A percentile compares a stretch with the other conserved stretches of the same genome.
Evolutionary conservation across 2,888 invertebrate species (phyloP).

Genomic region (Acanthosepion esculentum): DNA sequence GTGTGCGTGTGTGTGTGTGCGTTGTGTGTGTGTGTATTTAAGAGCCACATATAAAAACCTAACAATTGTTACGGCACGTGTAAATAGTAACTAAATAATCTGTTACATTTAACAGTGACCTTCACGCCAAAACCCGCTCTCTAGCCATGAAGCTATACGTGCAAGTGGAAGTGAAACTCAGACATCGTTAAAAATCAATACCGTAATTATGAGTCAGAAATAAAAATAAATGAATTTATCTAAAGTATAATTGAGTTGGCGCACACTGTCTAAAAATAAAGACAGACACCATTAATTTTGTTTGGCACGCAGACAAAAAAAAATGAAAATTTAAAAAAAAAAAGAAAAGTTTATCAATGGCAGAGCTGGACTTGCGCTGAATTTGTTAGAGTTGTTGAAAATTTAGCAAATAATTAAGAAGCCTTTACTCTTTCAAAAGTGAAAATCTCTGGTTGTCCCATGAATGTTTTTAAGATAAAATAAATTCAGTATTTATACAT

Average conservation of each 20-base stretch:
- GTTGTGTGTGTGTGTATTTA: too few species aligned
- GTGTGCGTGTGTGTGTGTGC: too few species aligned
- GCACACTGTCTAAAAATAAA: slow-evolving; percentile 18
- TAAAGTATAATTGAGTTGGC: slow-evolving; percentile 33
- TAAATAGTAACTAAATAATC: too few species aligned
- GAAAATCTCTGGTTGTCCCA: background rate
- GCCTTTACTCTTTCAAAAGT: background rate
- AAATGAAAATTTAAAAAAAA: background rate
- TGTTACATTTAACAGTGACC: background rate
- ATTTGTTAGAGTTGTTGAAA: background rate
- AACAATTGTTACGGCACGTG: too few species aligned
- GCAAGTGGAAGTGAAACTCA: background rate
- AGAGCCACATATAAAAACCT: too few species aligned
- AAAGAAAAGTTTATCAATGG: background rate
- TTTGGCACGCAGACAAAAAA: background rate
- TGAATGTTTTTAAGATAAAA: background rate
- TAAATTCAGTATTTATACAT: background rate
- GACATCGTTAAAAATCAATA: slow-evolving; percentile 33
- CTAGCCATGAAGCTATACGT: background rate
- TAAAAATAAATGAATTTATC: slow-evolving; percentile 33
- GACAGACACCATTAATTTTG: background rate
- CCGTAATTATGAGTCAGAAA: background rate
- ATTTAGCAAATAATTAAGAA: slow-evolving; percentile 14
- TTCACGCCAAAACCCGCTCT: background rate
- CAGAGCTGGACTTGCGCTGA: background rate